A percentile compares a stretch with the other conserved stretches of the same genome.
Conservation (phyloP, 1,140 invertebrate species). For the Choristoneura fumiferana region DNA sequence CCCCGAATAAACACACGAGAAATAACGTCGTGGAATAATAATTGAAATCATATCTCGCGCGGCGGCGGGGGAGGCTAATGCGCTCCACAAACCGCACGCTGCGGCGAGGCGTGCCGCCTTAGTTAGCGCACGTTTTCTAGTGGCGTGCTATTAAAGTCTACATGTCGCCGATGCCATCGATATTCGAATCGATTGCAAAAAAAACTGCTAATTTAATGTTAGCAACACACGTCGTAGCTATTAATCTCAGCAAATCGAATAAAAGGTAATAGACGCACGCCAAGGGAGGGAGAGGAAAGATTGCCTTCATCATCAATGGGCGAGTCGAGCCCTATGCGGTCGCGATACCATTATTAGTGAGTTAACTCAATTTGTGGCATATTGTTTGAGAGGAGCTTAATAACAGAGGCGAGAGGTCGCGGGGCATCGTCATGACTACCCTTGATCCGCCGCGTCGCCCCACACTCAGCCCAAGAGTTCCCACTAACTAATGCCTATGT, state of each 20-base stretch:
- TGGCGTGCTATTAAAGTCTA: not conserved
- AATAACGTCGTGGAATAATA: slow-evolving; percentile 75
- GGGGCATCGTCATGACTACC: slow-evolving; percentile 64
- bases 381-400: slow-evolving; percentile 76
- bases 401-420: slow-evolving; percentile 66
- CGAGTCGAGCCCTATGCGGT: slow-evolving; percentile 51
- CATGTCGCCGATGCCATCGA: not conserved
- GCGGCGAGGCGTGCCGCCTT: slow-evolving; percentile 24
- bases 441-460: slow-evolving; percentile 45
- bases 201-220: slow-evolving; percentile 27
- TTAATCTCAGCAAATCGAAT: slow-evolving; percentile 71
- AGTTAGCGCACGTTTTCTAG: not conserved
- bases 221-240: slow-evolving; percentile 56
- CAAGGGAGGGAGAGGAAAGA: slow-evolving; percentile 50
- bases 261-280: slow-evolving; percentile 60
- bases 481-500: slow-evolving; percentile 22
- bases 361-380: slow-evolving; percentile 77
- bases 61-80: slow-evolving; percentile 41
- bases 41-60: slow-evolving; percentile 67
- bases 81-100: slow-evolving; percentile 36
- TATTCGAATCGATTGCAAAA: slow-evolving; percentile 30
- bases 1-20: slow-evolving; percentile 69
- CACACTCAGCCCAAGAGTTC: slow-evolving; percentile 28
- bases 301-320: slow-evolving; percentile 58
- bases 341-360: slow-evolving; percentile 74